phyloP scores from a whole-genome alignment of 2,113 vertebrate genomes.

The Podarcis raffonei region DNA sequence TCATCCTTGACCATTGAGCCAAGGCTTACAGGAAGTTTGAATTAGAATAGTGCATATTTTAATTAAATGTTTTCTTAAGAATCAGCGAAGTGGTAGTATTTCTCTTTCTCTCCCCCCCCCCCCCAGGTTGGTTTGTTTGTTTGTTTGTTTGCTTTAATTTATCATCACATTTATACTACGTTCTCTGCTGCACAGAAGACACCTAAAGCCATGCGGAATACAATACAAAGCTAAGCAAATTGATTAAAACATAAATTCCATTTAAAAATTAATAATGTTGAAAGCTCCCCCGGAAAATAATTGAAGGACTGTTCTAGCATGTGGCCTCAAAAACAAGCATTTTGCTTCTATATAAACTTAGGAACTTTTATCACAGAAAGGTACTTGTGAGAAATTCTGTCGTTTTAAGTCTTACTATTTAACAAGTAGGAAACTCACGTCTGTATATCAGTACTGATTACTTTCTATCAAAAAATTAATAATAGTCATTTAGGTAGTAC shows the following conservation, averaged over 20 bases:
- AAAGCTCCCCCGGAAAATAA: background rate
- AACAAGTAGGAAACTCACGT: background rate
- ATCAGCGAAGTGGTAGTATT: too few relatives aligned
- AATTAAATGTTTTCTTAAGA: too few relatives aligned
- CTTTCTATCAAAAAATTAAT: slow-evolving; percentile 37
- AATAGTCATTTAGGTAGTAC: slow-evolving; percentile 39
- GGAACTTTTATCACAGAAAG: background rate
- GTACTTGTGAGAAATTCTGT: background rate
- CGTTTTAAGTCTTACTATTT: background rate
- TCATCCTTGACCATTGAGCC: too few relatives aligned
- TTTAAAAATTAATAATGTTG: background rate
- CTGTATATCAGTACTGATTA: slow-evolving; percentile 8
- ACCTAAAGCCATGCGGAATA: background rate
- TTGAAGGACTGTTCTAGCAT: background rate
- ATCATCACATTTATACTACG: too few relatives aligned
- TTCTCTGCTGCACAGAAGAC: background rate
- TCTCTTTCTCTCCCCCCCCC: too few relatives aligned
- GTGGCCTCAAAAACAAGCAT: background rate
- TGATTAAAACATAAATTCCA: background rate
- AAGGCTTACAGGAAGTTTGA: too few relatives aligned
- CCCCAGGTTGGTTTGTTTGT: too few relatives aligned
- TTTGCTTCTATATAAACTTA: background rate
- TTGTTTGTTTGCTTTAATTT: too few relatives aligned
- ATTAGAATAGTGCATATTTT: too few relatives aligned
- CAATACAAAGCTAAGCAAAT: background rate